Evolutionary conservation across 64 coral and sea anemone genomes (phyloP), one percentile per base, ranked within the genome.

Genomic region (Platygyra sinensis): DNA sequence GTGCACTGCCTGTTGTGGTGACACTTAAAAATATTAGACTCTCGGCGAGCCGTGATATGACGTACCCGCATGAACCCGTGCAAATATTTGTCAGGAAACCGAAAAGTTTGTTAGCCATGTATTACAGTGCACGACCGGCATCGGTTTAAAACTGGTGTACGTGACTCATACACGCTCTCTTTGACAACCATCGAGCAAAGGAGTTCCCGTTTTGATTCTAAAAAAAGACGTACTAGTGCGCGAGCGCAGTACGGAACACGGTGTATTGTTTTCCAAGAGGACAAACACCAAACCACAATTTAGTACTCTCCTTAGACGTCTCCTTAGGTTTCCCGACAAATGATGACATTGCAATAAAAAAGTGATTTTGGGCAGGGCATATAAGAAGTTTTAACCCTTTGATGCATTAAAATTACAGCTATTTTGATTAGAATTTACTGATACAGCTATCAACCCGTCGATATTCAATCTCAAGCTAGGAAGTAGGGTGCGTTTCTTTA

Each of bases 51-150:
- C 24, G 17, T 24, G 63, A 19, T 65, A 65, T n/a, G n/a, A 67
- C 63, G 22, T 67, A 3, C 19, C 19, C 33, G 33, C 33, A 76
- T 12, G 3, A 10, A 36, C 27, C 73, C 8, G 73, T 50, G 4
- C 73, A 50, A 76, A 76, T 76, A 76, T 76, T 76, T 76, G 73
- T 38, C 22, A 24, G 63, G 16, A 46, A 76, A 76, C 36, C 17
- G 32, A 42, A 6, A 76, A 49, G 17, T 20, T 31, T 29, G 30
- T 73, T 15, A 72, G n/a, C 31, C n/a, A 72, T 72, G 8, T 72
- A 3, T 72, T 32, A 73, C 30, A 5, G 42, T 46, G 6, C n/a
- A 17, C 64, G 64, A 33, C 27, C 13, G 71, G 10, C 6, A 31
- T 27, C 25, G 15, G 29, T 14, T 46, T 7, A 15, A 57, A 73